These are phyloP conservation scores for Tachystola acroxantha DNA, from an alignment of 2,888 invertebrate species.

Conservation along the genomic window DNA sequence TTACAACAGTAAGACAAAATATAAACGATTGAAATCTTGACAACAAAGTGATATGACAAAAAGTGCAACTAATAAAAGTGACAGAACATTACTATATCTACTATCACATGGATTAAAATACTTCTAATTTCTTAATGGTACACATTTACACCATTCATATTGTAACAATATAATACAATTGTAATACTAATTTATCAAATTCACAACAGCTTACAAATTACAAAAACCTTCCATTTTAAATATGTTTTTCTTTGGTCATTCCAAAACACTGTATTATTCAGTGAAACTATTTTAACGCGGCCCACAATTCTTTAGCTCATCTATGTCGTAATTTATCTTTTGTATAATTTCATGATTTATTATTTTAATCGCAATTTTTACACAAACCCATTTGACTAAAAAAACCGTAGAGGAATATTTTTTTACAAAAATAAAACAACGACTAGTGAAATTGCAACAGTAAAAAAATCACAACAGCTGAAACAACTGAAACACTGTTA, in stretches of 20 bases:
- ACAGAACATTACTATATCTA: conserved; percentile 37
- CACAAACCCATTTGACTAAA: conserved; percentile 19
- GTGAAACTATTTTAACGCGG: conserved; percentile 3
- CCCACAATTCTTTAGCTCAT: not conserved
- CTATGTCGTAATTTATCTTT: not conserved
- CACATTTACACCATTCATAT: conserved; percentile 38
- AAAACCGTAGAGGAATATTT: conserved; percentile 29
- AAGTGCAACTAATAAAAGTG: conserved; percentile 25
- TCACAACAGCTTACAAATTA: conserved; percentile 53
- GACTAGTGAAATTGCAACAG: conserved; percentile 54
- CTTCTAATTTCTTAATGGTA: conserved; percentile 43
- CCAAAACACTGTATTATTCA: conserved; percentile 31
- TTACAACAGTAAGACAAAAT: not conserved
- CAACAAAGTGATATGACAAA: conserved; percentile 2
- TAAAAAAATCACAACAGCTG: conserved; percentile 39
- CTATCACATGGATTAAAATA: conserved; percentile 74
- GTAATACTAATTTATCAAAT: conserved; percentile 46
- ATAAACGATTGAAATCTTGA: not conserved
- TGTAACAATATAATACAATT: conserved; percentile 45
- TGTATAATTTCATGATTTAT: conserved; percentile 13
- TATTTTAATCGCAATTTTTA: too few relatives aligned
- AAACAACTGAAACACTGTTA: conserved; percentile 48
- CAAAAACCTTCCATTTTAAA: conserved; percentile 30
- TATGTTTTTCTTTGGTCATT: conserved; percentile 63
- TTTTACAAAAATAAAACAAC: conserved; percentile 32